Percentiles rank a stretch among this genome's conserved stretches.
Conservation (phyloP, 2,797 vertebrate species). For the Acrocephalus scirpaceus region DNA sequence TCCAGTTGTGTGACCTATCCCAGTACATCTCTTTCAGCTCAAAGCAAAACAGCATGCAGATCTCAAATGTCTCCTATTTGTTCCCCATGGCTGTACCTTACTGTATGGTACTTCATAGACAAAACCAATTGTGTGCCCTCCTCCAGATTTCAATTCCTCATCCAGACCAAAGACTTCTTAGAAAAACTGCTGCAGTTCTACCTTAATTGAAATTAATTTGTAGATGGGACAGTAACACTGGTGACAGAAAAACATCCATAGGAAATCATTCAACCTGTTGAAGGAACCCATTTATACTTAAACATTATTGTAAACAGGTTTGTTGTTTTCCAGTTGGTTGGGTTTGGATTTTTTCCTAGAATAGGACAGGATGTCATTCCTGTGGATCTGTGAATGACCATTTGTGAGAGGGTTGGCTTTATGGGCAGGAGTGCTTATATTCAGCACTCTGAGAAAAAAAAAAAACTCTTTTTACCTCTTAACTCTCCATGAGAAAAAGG, state of each 20-base stretch:
- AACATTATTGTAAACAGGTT: neutral
- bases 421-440: neutral
- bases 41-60: neutral
- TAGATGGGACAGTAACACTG: accelerated
- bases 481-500: neutral
- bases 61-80: neutral
- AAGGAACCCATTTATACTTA: neutral
- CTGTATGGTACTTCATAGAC: neutral
- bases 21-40: neutral
- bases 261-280: neutral
- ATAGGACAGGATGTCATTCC: neutral
- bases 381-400: neutral
- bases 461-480: neutral
- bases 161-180: neutral
- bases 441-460: neutral
- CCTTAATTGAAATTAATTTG: neutral
- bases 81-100: neutral
- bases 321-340: neutral
- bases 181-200: neutral
- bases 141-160: neutral
- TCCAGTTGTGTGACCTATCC: neutral
- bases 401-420: neutral
- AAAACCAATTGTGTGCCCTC: neutral
- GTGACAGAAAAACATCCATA: neutral
- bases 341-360: neutral